These are phyloP conservation scores for Sinocyclocheilus maitianheensis DNA, from an alignment of 2,113 vertebrate species.

Conservation along the genomic window DNA sequence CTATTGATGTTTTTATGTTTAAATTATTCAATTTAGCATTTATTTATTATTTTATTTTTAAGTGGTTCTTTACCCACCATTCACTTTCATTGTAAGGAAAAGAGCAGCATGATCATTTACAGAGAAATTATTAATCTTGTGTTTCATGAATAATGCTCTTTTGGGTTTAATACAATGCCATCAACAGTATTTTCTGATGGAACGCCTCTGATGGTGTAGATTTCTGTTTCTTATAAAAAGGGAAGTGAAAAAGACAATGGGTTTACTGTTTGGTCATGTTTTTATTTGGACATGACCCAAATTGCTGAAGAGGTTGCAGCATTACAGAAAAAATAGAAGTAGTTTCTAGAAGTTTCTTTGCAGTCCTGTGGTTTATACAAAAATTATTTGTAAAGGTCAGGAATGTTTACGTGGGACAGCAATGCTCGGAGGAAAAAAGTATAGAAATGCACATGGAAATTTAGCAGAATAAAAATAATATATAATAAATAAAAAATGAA, in stretches of 20 bases:
- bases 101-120: neutral
- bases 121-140: neutral
- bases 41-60: too few species aligned
- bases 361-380: neutral
- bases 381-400: constrained; percentile 17
- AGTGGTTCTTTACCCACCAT: too few species aligned
- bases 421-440: neutral
- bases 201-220: neutral
- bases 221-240: constrained; percentile 29
- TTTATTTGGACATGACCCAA: constrained; percentile 28
- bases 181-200: neutral
- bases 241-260: neutral
- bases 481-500: too few species aligned
- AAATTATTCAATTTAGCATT: too few species aligned
- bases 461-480: neutral
- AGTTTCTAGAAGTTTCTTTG: constrained; percentile 63
- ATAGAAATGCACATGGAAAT: neutral
- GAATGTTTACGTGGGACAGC: neutral
- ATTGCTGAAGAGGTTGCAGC: constrained; percentile 67
- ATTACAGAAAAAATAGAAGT: neutral
- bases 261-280: constrained; percentile 30
- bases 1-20: too few species aligned
- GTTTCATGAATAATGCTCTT: neutral
- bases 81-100: too few species aligned
- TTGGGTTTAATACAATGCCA: neutral